Evolutionary conservation across 2,888 invertebrate species (phyloP).

Genomic region (Leptopilina drosophilae): DNA sequence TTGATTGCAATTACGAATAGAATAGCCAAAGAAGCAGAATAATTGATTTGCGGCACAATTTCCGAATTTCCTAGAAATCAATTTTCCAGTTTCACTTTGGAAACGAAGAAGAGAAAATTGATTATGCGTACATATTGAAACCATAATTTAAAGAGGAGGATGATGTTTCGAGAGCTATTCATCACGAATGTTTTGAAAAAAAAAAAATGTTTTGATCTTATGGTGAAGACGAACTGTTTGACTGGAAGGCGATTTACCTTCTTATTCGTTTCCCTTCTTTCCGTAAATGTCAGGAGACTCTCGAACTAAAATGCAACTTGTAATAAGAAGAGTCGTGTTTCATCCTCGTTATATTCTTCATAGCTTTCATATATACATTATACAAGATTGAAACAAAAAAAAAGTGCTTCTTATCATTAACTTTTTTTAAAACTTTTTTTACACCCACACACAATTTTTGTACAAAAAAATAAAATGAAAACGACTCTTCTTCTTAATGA

Average conservation of each 20-base stretch:
- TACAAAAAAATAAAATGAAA: neutral
- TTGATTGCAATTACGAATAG: too few relatives aligned
- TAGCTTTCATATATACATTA: slow-evolving; percentile 9
- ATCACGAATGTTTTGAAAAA: neutral
- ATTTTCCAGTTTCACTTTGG: too few relatives aligned
- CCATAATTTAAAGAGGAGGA: neutral
- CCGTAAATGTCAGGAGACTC: slow-evolving; percentile 37
- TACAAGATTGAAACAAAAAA: neutral
- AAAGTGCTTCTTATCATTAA: neutral
- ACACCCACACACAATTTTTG: neutral
- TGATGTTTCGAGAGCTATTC: neutral
- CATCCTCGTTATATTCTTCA: slow-evolving; percentile 26
- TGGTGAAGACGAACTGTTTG: slow-evolving; percentile 18
- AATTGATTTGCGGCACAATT: too few relatives aligned
- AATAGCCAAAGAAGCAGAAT: too few relatives aligned
- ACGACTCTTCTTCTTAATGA: slow-evolving; percentile 9
- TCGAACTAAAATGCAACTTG: slow-evolving; percentile 33
- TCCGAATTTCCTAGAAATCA: too few relatives aligned
- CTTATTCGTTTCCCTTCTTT: slow-evolving; percentile 32
- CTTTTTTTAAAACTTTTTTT: neutral
- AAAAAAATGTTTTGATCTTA: slow-evolving; percentile 3
- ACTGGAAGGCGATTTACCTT: slow-evolving; percentile 29
- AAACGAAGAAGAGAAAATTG: too few relatives aligned
- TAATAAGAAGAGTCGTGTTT: slow-evolving; percentile 26
- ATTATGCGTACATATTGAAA: too few relatives aligned